phyloP scores from a whole-genome alignment of 1,140 invertebrate genomes.

The Whitmania pigra region DNA sequence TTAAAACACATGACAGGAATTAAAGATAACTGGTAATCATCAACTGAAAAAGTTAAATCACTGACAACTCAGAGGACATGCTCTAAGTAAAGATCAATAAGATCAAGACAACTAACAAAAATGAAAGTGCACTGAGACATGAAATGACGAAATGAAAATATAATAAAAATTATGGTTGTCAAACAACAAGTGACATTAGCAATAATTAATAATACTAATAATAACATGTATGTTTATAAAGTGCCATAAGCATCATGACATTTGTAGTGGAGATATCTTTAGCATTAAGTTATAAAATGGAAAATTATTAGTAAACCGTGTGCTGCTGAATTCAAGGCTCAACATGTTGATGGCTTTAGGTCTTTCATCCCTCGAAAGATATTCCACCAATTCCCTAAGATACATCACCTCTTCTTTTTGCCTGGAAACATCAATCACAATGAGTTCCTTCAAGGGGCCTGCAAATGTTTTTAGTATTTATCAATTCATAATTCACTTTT shows the following conservation, averaged over 20 bases:
- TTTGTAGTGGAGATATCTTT: background rate
- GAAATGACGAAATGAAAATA: no score
- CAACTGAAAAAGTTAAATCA: background rate
- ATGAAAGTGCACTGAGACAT: background rate
- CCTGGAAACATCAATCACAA: constrained; percentile 72
- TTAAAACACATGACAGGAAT: background rate
- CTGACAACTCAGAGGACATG: background rate
- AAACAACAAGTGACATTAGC: no score
- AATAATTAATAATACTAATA: no score
- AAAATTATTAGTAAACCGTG: constrained; percentile 50
- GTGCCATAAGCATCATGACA: no score
- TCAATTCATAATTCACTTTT: no score
- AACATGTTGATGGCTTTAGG: constrained; percentile 71
- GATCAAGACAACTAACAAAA: background rate
- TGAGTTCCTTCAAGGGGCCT: constrained; percentile 52
- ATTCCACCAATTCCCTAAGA: constrained; percentile 67
- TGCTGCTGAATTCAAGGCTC: constrained; percentile 74
- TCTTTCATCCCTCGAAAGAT: constrained; percentile 61
- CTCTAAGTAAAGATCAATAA: background rate
- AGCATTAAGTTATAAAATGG: background rate
- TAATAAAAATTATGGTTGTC: no score
- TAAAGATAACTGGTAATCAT: background rate
- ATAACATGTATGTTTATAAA: no score
- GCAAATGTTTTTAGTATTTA: constrained; percentile 10
- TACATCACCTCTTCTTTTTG: constrained; percentile 68